These are phyloP conservation scores for Phytoseiulus persimilis DNA, from an alignment of 2,888 invertebrate species.

Conservation along the genomic window DNA sequence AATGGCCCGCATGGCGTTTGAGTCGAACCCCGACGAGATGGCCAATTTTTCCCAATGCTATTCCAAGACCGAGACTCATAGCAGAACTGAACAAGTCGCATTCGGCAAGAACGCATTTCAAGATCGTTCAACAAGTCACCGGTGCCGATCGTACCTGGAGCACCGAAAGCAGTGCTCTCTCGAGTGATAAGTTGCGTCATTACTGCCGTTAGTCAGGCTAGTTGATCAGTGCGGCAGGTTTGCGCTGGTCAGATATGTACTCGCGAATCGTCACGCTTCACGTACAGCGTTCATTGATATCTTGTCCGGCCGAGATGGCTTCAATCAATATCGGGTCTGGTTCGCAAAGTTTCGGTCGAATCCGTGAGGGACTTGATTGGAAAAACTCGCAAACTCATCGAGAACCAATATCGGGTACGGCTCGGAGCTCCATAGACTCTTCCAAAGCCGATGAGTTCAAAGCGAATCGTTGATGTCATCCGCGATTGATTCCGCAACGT, in stretches of 20 bases:
- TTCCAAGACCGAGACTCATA: neutral
- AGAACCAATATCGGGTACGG: neutral
- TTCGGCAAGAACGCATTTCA: neutral
- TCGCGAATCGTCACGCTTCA: neutral
- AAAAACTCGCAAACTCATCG: too few species aligned
- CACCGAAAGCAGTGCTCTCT: too few species aligned
- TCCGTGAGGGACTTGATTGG: too few species aligned
- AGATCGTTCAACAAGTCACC: neutral
- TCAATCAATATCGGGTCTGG: too few species aligned
- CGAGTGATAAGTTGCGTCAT: too few species aligned
- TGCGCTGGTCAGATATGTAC: neutral
- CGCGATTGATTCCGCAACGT: neutral
- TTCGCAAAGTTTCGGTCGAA: too few species aligned
- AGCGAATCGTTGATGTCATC: neutral
- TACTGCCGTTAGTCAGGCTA: too few species aligned
- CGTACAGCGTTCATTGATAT: neutral
- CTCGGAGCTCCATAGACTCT: neutral
- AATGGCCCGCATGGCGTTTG: neutral
- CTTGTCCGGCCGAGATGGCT: too few species aligned
- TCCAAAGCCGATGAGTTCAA: neutral
- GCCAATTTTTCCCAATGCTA: slow-evolving; percentile 5
- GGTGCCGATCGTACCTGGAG: neutral
- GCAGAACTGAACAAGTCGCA: neutral
- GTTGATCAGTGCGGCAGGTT: too few species aligned
- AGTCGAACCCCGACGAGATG: neutral